phyloP scores from a whole-genome alignment of 2,113 vertebrate species.

The Fulmarus glacialis region DNA sequence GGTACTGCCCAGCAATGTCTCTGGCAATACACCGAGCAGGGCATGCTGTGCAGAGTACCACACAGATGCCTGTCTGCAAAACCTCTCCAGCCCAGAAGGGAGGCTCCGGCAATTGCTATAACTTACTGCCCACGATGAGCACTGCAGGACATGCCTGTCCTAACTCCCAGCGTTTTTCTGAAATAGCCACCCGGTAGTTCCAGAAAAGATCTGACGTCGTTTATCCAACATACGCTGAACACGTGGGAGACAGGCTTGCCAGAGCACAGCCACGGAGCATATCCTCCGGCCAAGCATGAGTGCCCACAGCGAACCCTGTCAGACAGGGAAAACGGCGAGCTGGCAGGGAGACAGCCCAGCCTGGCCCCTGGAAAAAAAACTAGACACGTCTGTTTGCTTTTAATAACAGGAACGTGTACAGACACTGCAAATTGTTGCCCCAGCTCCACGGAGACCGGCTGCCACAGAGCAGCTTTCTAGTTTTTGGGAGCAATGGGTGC shows the following conservation, averaged over 20 bases:
- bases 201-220: not conserved
- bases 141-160: not conserved
- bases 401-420: not conserved
- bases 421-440: not conserved
- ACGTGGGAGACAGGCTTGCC: not conserved
- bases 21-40: not conserved
- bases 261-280: not conserved
- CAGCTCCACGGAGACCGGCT: not conserved
- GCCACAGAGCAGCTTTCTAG: not conserved
- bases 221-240: fast-evolving
- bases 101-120: not conserved
- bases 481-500: not conserved
- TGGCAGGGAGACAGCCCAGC: not conserved
- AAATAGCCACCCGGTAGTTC: not conserved
- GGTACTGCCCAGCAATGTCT: not conserved
- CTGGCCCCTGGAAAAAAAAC: not conserved
- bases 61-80: not conserved
- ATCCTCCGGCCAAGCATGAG: not conserved
- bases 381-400: not conserved
- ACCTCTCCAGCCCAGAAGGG: not conserved
- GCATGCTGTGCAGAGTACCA: not conserved
- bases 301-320: not conserved
- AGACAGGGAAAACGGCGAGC: not conserved
- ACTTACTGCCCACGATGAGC: not conserved
- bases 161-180: not conserved